These are phyloP conservation scores for Hoplias malabaricus DNA, from an alignment of 2,113 vertebrate genomes.

Conservation along the genomic window DNA sequence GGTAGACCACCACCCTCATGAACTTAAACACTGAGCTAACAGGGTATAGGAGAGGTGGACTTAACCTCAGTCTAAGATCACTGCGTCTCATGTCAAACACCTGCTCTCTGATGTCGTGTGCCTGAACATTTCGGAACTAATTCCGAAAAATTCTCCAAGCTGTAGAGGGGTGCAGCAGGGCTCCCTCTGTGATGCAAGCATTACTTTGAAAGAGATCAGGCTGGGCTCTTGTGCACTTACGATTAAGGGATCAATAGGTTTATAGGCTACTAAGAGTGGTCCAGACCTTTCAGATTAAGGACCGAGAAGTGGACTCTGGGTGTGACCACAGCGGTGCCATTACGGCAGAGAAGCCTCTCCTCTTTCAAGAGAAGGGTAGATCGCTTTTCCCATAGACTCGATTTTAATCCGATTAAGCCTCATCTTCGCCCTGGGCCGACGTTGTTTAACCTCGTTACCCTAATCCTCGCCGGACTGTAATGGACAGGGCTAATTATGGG, in stretches of 20 bases:
- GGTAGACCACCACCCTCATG: constrained; percentile 65
- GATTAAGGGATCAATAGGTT: constrained; percentile 60
- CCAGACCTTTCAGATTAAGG: constrained; percentile 57
- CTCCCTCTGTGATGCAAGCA: neutral
- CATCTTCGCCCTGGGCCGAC: constrained; percentile 71
- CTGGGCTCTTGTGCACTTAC: constrained; percentile 27
- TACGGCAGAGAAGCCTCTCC: constrained; percentile 67
- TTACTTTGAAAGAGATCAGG: constrained; percentile 7
- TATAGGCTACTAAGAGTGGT: constrained; percentile 60
- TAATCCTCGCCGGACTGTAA: constrained; percentile 66
- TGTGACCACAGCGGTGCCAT: constrained; percentile 69
- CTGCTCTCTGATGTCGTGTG: no score
- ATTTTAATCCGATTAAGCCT: constrained; percentile 74
- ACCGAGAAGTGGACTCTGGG: constrained; percentile 69
- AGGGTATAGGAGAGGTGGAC: no score
- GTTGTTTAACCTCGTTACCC: constrained; percentile 71
- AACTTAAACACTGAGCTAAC: neutral
- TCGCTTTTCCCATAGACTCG: constrained; percentile 72
- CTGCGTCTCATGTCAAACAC: no score
- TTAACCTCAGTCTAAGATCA: no score
- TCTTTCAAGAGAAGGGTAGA: constrained; percentile 73
- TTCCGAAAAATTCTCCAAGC: neutral
- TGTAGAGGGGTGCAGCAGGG: neutral
- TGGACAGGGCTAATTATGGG: constrained; percentile 67
- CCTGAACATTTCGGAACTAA: no score